phyloP scores from a whole-genome alignment of 2,797 vertebrate genomes.

The Rhodeus uyekii region DNA sequence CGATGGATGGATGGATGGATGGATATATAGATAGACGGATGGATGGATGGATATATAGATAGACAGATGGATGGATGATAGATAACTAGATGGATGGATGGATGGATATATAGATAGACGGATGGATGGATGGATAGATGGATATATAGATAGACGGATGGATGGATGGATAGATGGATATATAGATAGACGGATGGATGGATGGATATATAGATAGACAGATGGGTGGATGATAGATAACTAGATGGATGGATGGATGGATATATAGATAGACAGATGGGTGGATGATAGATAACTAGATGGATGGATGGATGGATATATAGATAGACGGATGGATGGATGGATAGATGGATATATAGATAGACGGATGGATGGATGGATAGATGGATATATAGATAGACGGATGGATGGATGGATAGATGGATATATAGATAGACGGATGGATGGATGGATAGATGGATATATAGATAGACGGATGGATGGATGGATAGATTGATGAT shows the following conservation, averaged over 20 bases:
- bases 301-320: not conserved
- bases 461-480: not conserved
- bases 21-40: no score
- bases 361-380: no score
- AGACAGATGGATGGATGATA: no score
- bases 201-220: rapidly evolving
- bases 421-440: not conserved
- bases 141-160: not conserved
- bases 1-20: no score
- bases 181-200: not conserved
- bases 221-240: no score
- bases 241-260: no score
- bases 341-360: not conserved
- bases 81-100: no score
- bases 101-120: no score
- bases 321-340: not conserved
- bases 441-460: not conserved
- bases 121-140: no score
- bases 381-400: not conserved
- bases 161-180: not conserved
- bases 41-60: no score
- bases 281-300: no score
- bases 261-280: not conserved
- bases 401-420: not conserved
- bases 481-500: not conserved